phyloP scores from a whole-genome alignment of 2,888 invertebrate species.

The Hecatera dysodea region DNA sequence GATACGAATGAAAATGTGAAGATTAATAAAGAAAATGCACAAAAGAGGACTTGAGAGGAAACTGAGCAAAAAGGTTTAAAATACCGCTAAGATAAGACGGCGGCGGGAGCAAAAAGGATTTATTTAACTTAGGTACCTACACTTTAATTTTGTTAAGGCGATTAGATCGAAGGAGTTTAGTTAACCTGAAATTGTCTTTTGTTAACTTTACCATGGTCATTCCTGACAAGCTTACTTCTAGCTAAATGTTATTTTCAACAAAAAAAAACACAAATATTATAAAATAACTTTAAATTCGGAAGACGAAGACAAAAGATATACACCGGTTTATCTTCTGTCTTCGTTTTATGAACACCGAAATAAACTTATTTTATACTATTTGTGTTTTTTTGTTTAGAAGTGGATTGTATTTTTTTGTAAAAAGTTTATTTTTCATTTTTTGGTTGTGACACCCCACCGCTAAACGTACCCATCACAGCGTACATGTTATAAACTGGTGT shows the following conservation, averaged over 20 bases:
- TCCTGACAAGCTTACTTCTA: not conserved
- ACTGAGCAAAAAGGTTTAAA: conserved; percentile 30
- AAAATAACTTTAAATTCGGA: too few relatives aligned
- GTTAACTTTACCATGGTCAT: not conserved
- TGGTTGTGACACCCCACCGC: too few relatives aligned
- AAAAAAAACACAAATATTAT: too few relatives aligned
- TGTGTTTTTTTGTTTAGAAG: too few relatives aligned
- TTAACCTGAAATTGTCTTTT: not conserved
- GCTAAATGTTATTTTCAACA: not conserved
- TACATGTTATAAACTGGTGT: too few relatives aligned
- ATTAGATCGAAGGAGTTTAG: not conserved
- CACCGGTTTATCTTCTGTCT: too few relatives aligned
- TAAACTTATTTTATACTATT: too few relatives aligned
- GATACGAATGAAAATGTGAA: conserved; percentile 24
- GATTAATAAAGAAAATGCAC: conserved; percentile 16
- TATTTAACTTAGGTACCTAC: conserved; percentile 12
- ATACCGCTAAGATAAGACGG: conserved; percentile 38
- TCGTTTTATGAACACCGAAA: too few relatives aligned
- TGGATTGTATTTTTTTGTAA: too few relatives aligned
- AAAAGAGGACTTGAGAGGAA: conserved; percentile 23
- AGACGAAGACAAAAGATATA: too few relatives aligned
- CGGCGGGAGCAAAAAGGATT: conserved; percentile 28
- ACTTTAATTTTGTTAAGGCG: conserved; percentile 23
- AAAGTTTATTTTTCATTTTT: too few relatives aligned
- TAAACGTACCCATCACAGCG: too few relatives aligned